A percentile compares a stretch with the other conserved stretches of the same genome.
phyloP scores from a whole-genome alignment of 92 coral and sea anemone genomes.

The Porites rus region DNA sequence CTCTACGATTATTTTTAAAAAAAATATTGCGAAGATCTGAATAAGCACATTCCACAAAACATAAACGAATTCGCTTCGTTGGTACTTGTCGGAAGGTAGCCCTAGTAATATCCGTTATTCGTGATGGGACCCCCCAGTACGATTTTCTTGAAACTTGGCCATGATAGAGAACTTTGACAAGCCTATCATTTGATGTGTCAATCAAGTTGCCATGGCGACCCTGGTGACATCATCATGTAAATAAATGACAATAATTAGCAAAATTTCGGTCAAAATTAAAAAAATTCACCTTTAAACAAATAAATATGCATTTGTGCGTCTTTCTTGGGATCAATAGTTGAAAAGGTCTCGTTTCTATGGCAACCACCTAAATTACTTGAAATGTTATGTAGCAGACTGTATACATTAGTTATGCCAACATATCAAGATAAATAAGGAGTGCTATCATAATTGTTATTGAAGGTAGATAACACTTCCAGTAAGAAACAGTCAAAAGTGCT shows the following conservation, averaged over 20 bases:
- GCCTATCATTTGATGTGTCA: conserved; percentile 28
- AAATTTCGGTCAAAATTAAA: background rate
- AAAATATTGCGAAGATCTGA: too few species aligned
- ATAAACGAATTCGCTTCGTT: too few species aligned
- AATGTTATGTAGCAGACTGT: conserved; percentile 8
- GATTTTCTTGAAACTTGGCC: conserved; percentile 30
- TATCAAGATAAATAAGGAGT: conserved; percentile 6
- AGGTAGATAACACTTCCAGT: background rate
- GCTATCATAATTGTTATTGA: background rate
- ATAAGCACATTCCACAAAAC: too few species aligned
- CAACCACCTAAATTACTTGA: conserved; percentile 12
- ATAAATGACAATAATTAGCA: background rate
- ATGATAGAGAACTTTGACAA: conserved; percentile 35
- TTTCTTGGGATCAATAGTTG: conserved; percentile 2
- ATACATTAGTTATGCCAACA: background rate
- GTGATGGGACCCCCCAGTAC: too few species aligned
- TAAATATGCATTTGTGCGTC: background rate
- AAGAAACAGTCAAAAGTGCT: background rate
- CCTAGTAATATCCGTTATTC: too few species aligned
- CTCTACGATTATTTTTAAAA: too few species aligned
- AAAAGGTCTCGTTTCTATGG: conserved; percentile 7
- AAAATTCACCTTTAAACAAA: background rate
- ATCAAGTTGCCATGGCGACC: conserved; percentile 43
- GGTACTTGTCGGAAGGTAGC: too few species aligned
- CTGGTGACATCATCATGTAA: conserved; percentile 18